phyloP scores from a whole-genome alignment of 64 coral and sea anemone genomes.

The Montipora efflorescens region DNA sequence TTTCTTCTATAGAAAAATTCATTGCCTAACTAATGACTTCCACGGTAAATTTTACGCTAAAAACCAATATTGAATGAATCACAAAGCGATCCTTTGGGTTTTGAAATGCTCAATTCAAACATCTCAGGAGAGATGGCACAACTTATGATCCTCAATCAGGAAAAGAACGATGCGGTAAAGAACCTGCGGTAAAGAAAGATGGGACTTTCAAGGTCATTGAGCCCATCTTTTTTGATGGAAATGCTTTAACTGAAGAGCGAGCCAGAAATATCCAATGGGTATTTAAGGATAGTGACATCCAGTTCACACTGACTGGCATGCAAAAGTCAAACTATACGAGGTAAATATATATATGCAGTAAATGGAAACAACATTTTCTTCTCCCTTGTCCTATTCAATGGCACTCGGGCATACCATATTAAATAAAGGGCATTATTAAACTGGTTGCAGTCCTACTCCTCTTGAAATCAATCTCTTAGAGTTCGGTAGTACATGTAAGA shows the following conservation, averaged over 20 bases:
- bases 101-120: slow-evolving; percentile 29
- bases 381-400: no score
- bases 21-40: no score
- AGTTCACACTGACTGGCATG: slow-evolving; percentile 47
- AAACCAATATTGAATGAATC: no score
- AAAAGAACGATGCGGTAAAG: not conserved
- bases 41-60: no score
- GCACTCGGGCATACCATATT: no score
- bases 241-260: slow-evolving; percentile 26
- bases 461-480: no score
- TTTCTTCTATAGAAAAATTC: no score
- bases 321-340: slow-evolving; percentile 21
- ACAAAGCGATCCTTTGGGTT: not conserved
- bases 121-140: slow-evolving; percentile 36
- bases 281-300: slow-evolving; percentile 11
- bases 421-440: no score
- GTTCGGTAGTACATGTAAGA: no score
- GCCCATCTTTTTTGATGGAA: not conserved
- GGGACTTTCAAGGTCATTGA: not conserved
- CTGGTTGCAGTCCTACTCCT: no score
- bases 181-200: not conserved
- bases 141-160: not conserved
- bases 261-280: slow-evolving; percentile 17
- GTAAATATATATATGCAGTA: not conserved
- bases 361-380: no score